These are phyloP conservation scores for Galaxias olidus DNA, from an alignment of 2,797 vertebrate genomes.

Conservation along the genomic window DNA sequence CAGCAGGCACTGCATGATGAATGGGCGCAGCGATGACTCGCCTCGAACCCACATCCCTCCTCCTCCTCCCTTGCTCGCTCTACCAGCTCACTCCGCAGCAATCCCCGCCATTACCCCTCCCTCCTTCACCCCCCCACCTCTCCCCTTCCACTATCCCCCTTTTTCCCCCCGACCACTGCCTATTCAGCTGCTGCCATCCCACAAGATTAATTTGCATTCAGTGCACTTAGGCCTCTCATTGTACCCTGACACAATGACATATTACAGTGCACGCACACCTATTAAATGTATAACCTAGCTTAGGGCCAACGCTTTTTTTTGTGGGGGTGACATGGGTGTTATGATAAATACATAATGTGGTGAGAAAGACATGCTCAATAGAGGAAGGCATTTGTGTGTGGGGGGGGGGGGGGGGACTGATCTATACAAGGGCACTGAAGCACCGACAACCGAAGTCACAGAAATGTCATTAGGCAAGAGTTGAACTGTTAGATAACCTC, in stretches of 20 bases:
- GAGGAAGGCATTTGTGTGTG: constrained; percentile 1
- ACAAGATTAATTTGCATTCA: constrained; percentile 77
- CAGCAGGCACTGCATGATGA: constrained; percentile 79
- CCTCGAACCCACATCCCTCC: constrained; percentile 55
- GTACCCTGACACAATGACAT: constrained; percentile 74
- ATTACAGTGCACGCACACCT: constrained; percentile 71
- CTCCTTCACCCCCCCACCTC: constrained; percentile 15
- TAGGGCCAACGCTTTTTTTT: constrained; percentile 41
- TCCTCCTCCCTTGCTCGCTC: constrained; percentile 47
- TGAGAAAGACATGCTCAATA: constrained; percentile 15
- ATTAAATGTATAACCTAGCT: constrained; percentile 67
- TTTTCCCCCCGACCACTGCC: constrained; percentile 57
- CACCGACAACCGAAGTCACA: constrained; percentile 51
- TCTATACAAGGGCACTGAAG: constrained; percentile 39
- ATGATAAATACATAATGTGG: constrained; percentile 56
- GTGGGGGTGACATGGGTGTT: constrained; percentile 37
- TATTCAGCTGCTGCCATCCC: constrained; percentile 73
- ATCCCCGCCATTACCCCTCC: constrained; percentile 57
- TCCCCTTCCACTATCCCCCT: not conserved
- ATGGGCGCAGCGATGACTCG: constrained; percentile 69
- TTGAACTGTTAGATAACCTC: constrained; percentile 72
- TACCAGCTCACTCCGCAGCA: constrained; percentile 53
- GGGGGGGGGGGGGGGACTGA: constrained; percentile 43
- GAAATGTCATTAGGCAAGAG: constrained; percentile 56
- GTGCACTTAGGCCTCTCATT: constrained; percentile 72